Evolutionary conservation across 2,797 vertebrate species (phyloP).

Genomic region (Semaprochilodus insignis): DNA sequence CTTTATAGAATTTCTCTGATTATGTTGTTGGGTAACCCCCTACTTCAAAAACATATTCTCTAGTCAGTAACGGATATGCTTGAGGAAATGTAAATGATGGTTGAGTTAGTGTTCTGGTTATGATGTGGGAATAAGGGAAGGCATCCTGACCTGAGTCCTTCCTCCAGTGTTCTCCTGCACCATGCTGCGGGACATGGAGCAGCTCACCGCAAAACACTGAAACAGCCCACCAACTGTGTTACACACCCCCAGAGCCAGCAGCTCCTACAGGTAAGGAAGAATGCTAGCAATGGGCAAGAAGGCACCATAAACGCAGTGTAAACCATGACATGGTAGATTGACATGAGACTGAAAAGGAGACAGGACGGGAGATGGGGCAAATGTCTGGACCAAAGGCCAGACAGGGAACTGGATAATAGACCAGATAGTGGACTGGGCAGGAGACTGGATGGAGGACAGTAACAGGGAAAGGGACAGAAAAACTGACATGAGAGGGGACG

Average conservation of each 20-base stretch:
- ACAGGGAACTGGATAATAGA: no score
- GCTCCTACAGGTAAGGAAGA: conserved; percentile 78
- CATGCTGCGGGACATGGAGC: conserved; percentile 88
- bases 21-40: no score
- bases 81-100: neutral
- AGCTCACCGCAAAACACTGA: conserved; percentile 86
- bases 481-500: no score
- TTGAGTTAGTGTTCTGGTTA: neutral
- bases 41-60: no score
- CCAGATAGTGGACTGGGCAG: no score
- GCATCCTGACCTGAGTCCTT: conserved; percentile 70
- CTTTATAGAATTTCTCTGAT: no score
- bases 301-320: neutral
- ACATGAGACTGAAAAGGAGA: no score
- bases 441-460: no score
- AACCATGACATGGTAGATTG: neutral
- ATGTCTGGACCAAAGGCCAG: no score
- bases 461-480: no score
- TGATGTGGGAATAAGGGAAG: neutral
- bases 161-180: conserved; percentile 86
- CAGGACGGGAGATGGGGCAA: no score
- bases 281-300: conserved; percentile 19
- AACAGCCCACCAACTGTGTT: conserved; percentile 87
- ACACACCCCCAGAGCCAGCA: conserved; percentile 89
- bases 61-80: no score